Evolutionary conservation across 2,113 vertebrate species (phyloP), one percentile per base, ranked within the genome.

Genomic region (Cheirogaleus medius): DNA sequence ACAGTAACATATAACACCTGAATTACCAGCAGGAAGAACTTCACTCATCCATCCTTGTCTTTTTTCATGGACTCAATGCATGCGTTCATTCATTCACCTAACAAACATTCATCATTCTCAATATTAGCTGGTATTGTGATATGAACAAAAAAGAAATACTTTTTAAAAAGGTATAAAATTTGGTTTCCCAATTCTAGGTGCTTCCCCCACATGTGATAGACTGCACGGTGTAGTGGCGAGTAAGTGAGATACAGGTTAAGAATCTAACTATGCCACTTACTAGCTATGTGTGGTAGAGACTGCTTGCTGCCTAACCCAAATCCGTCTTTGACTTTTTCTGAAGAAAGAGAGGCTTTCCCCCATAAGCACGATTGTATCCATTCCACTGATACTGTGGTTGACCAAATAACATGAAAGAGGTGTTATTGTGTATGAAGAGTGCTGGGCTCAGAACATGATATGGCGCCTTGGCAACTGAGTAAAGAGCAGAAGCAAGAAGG

Each of bases 301-400:
- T 58, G 4, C 15, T 20, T 54, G 7, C 9, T 81, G 11, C 60
- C 14, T 54, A 63, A 12, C 39, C 39, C 8, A 86, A 64, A 49
- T 77, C 9, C 4, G 13, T 44, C 32, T 73, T 44, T 17, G 34
- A 69, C 4, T 14, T 92, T 63, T 90, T 77, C 6, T 76, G 85
- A 63, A 81, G 42, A 96, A 81, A 44, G 4, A 21, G 34, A 87
- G 39, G 52, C 1, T 12, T 84, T 93, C 1, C 10, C 32, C 13
- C 18, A 11, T 21, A n/a, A 15, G 29, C 2, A 76, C 3, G 52
- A 52, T 1, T 20, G 4, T 11, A 18, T 15, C 8, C 32, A 6
- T 68, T 87, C 29, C 21, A 52, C 34, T 64, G 21, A 76, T 49
- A 20, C 34, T 64, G 5, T 37, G 21, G 88, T n/a, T 60, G 27